Evolutionary conservation across 1,140 invertebrate genomes (phyloP).

Genomic region (Eriosoma lanigerum): DNA sequence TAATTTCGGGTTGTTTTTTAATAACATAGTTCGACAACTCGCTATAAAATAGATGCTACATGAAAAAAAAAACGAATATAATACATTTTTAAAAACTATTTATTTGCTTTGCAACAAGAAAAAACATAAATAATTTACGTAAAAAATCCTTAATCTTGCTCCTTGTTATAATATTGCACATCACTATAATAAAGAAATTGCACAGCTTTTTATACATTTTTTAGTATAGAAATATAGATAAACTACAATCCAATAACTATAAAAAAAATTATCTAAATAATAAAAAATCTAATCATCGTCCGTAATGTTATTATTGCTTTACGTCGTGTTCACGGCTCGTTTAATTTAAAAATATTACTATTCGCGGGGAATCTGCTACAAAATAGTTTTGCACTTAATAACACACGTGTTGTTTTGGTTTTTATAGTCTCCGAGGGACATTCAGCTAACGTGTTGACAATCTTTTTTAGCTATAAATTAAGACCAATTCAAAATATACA

Average conservation of each 20-base stretch:
- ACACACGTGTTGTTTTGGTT: background rate
- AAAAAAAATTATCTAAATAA: background rate
- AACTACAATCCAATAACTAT: background rate
- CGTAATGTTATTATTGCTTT: background rate
- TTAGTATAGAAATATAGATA: background rate
- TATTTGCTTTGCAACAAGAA: too few relatives aligned
- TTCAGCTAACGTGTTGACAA: constrained; percentile 15
- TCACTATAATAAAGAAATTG: background rate
- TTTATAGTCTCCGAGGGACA: background rate
- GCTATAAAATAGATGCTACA: too few relatives aligned
- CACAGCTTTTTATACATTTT: too few relatives aligned
- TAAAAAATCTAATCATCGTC: background rate
- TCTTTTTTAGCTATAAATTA: constrained; percentile 23
- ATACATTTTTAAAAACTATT: too few relatives aligned
- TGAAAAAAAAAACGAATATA: too few relatives aligned
- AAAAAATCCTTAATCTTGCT: background rate
- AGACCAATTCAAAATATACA: background rate
- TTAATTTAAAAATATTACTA: constrained; percentile 7
- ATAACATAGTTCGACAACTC: background rate
- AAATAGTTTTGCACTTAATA: background rate
- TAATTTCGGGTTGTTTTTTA: background rate
- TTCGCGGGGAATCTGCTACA: background rate
- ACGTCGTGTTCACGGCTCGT: background rate
- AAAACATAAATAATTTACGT: too few relatives aligned
- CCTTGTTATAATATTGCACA: too few relatives aligned